Conservation (phyloP, 2,888 invertebrate genomes). For the Odontocolon sp. region DNA sequence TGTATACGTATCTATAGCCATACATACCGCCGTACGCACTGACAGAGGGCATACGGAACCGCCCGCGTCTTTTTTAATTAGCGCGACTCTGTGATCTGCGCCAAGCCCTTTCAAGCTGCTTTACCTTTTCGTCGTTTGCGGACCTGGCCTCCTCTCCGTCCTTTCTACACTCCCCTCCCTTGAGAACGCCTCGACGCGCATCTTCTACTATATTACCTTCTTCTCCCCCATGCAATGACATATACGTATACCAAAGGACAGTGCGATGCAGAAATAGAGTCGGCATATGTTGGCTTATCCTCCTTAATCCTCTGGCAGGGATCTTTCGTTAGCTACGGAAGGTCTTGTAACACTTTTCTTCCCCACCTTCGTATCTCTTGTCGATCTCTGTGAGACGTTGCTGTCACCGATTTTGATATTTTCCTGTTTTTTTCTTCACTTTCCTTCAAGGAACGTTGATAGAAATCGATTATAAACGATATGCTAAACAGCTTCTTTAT, state of each 20-base stretch:
- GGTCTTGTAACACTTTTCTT: too few species aligned
- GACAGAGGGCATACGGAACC: slow-evolving; percentile 17
- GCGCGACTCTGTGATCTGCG: slow-evolving; percentile 60
- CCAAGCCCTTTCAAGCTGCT: slow-evolving; percentile 59
- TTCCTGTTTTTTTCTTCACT: too few species aligned
- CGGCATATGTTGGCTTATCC: too few species aligned
- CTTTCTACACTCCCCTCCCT: slow-evolving; percentile 4
- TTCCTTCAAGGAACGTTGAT: too few species aligned
- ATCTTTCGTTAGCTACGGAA: too few species aligned
- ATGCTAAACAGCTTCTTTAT: too few species aligned
- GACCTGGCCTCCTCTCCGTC: slow-evolving; percentile 18
- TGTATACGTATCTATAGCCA: slow-evolving; percentile 1
- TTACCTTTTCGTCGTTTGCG: slow-evolving; percentile 51
- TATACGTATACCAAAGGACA: background rate
- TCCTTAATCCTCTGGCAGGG: too few species aligned
- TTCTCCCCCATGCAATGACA: slow-evolving; percentile 7
- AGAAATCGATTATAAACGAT: too few species aligned
- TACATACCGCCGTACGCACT: background rate
- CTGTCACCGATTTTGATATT: too few species aligned
- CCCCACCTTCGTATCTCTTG: too few species aligned
- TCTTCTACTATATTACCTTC: slow-evolving; percentile 40
- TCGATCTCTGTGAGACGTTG: too few species aligned
- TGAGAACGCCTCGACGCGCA: slow-evolving; percentile 7
- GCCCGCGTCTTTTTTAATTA: slow-evolving; percentile 57
- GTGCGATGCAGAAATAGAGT: too few species aligned